Evolutionary conservation across 1,140 invertebrate species (phyloP).

Genomic region (Drosophila lacertosa): DNA sequence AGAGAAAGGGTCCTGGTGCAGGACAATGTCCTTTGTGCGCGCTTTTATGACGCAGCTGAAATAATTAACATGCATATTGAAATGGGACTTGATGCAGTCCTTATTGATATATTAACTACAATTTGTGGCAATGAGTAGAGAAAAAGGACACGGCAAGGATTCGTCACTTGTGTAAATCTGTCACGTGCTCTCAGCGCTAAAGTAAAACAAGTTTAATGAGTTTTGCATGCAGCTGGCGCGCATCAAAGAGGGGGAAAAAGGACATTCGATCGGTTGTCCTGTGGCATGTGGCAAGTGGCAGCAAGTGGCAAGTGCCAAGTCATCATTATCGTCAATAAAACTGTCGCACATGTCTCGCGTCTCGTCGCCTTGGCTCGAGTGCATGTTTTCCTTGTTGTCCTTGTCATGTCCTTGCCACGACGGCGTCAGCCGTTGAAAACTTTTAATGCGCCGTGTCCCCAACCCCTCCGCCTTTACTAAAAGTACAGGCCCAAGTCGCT

Average conservation of each 20-base stretch:
- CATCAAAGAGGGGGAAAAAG: conserved; percentile 1
- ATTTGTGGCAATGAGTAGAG: conserved; percentile 24
- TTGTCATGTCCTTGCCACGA: conserved; percentile 44
- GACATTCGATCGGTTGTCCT: neutral
- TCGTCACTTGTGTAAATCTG: conserved; percentile 49
- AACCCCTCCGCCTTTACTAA: too few species aligned
- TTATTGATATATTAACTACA: conserved; percentile 41
- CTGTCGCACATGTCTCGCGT: conserved; percentile 79
- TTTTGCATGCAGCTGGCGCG: conserved; percentile 69
- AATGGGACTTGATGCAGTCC: conserved; percentile 28
- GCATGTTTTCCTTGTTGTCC: conserved; percentile 61
- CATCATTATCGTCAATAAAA: conserved; percentile 83
- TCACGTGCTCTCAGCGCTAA: conserved; percentile 57
- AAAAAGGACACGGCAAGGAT: neutral
- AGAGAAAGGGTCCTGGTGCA: neutral
- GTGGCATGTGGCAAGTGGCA: conserved; percentile 14
- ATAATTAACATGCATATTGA: conserved; percentile 72
- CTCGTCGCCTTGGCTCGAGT: conserved; percentile 73
- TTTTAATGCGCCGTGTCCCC: conserved; percentile 55
- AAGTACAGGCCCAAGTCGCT: conserved; percentile 37
- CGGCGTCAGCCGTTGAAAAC: conserved; percentile 63
- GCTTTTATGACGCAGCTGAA: conserved; percentile 21
- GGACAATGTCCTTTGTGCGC: conserved; percentile 29
- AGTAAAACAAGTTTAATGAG: conserved; percentile 69
- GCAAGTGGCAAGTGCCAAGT: conserved; percentile 64